A percentile compares a stretch with the other conserved stretches of the same genome.
These are phyloP conservation scores for Caenorhabditis auriculariae DNA, from an alignment of 2,888 invertebrate species.

Conservation along the genomic window DNA sequence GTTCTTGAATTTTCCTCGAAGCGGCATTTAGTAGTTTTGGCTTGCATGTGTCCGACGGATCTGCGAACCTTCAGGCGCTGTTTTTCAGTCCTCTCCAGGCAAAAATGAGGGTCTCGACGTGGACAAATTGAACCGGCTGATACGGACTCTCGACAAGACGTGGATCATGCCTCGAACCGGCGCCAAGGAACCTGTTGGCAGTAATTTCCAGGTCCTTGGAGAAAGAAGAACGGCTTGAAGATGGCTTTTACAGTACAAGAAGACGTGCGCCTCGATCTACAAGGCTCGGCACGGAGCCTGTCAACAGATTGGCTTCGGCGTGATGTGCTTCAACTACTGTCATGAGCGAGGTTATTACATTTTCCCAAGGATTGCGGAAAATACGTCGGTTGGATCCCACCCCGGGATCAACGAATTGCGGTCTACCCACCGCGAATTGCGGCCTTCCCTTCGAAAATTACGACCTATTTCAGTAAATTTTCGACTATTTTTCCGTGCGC, in stretches of 20 bases:
- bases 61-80: too few species aligned
- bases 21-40: not conserved
- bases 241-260: constrained; percentile 53
- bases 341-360: constrained; percentile 51
- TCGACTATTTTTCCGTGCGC: too few species aligned
- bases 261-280: constrained; percentile 61
- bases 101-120: constrained; percentile 52
- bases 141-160: constrained; percentile 54
- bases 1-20: too few species aligned
- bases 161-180: constrained; percentile 56
- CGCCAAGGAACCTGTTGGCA: constrained; percentile 57
- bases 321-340: constrained; percentile 63
- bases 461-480: too few species aligned
- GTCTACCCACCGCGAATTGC: too few species aligned
- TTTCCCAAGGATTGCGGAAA: not conserved
- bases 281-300: constrained; percentile 60
- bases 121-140: constrained; percentile 47
- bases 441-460: too few species aligned
- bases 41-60: too few species aligned
- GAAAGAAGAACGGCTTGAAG: not conserved
- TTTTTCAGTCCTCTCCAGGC: constrained; percentile 36
- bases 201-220: constrained; percentile 54
- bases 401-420: too few species aligned
- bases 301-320: constrained; percentile 58
- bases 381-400: too few species aligned